Conservation (phyloP, 2,113 vertebrate species). For the Eidolon helvum region DNA sequence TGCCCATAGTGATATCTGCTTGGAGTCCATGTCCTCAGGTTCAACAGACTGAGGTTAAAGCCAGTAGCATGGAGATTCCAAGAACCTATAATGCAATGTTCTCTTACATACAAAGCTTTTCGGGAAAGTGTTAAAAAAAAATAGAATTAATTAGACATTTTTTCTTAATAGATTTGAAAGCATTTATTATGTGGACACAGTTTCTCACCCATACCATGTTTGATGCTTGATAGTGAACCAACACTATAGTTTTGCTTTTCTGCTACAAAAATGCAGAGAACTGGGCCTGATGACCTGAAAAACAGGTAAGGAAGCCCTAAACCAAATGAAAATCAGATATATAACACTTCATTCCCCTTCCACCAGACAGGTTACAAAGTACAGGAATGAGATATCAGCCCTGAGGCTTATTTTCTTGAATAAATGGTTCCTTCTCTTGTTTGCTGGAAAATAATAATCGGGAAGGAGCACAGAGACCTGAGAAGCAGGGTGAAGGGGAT, state of each 20-base stretch:
- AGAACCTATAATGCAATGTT: background rate
- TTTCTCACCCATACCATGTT: background rate
- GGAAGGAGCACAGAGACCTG: background rate
- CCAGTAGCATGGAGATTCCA: background rate
- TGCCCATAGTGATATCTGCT: background rate
- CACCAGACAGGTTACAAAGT: background rate
- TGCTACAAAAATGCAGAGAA: background rate
- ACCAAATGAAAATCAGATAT: background rate
- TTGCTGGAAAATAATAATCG: background rate
- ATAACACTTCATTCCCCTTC: background rate
- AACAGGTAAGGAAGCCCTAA: background rate
- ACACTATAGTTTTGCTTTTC: background rate
- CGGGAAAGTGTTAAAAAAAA: background rate
- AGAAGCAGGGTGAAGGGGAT: background rate
- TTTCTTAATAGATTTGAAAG: background rate
- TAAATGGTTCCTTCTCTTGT: background rate
- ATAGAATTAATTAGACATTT: background rate
- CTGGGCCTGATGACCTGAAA: background rate
- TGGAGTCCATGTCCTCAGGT: background rate
- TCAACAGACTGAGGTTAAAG: background rate
- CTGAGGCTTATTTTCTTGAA: background rate
- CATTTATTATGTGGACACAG: background rate
- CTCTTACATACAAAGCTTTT: background rate
- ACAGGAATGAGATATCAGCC: background rate
- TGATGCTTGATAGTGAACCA: background rate